Evolutionary conservation across 2,888 invertebrate species (phyloP), one percentile per base, ranked within the genome.

Genomic region (Cantharis rustica): DNA sequence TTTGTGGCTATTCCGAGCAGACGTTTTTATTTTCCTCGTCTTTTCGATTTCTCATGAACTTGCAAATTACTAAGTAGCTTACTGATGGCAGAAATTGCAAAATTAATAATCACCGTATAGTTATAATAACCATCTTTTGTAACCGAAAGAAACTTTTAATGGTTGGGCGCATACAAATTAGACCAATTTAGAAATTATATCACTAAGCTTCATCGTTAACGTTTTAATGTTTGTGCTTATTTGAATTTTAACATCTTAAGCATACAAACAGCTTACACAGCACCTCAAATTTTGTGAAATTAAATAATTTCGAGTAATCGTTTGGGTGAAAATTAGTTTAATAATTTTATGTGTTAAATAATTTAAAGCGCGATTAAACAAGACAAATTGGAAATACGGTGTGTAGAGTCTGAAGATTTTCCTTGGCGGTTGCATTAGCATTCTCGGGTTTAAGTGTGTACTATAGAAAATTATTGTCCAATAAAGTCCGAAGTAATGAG

Each of bases 401-500:
- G 31, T 31, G 27, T 64, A 72, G 70, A 71, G 71, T 74, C 71
- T 74, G 10, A 78, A 78, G 73, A 72, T 71, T 76, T 78, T 78
- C 66, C 76, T 74, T 68, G 23, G 78, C 66, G 76, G 78, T 78
- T 71, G 76, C 76, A 78, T 76, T 78, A 78, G 72, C 76, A 72
- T 71, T 47, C 47, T 68, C 26, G 74, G 75, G 76, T 75, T 75
- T 75, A 66, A 23, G 64, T 79, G 75, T 71, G 70, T 68, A 47
- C 47, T 47, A 68, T 70, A 63, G 75, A 75, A 75, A 79, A 80
- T 81, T 80, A 81, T 76, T 80, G 81, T 81, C 80, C 80, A 81
- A 81, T 81, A 80, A 81, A 80, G 80, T 81, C 77, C 70, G 16
- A 69, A 68, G 79, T 80, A 81, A 81, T 81, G 81, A 80, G 81